phyloP scores from a whole-genome alignment of 1,140 invertebrate species.

The Pseudobourletiella spinata region DNA sequence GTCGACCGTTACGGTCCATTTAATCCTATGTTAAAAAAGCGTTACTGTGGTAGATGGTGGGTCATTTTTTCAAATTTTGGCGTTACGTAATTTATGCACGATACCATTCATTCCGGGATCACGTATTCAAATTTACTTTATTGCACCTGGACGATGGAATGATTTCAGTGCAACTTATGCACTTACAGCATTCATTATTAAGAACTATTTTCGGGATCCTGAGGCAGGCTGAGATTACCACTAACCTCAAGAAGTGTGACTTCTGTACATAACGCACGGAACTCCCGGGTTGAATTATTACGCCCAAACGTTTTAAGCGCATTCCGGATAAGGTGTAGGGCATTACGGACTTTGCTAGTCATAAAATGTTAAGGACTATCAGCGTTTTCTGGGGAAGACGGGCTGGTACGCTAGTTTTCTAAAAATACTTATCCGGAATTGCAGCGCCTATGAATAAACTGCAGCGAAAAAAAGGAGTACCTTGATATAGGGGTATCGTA shows the following conservation, averaged over 20 bases:
- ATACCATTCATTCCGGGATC: conserved; percentile 33
- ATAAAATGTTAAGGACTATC: conserved; percentile 22
- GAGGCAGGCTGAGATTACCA: conserved; percentile 42
- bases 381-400: conserved; percentile 38
- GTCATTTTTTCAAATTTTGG: too few species aligned
- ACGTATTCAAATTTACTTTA: conserved; percentile 25
- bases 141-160: conserved; percentile 47
- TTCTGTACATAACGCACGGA: too few species aligned
- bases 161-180: conserved; percentile 40
- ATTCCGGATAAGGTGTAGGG: conserved; percentile 38
- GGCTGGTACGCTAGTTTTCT: conserved; percentile 33
- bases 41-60: too few species aligned
- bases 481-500: conserved; percentile 11
- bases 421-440: conserved; percentile 24
- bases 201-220: conserved; percentile 41
- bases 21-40: too few species aligned
- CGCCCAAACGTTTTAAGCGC: conserved; percentile 38
- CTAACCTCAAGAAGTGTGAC: too few species aligned
- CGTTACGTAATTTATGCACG: too few species aligned
- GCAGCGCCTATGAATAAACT: conserved; percentile 31
- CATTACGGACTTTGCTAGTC: conserved; percentile 33
- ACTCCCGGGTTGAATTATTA: conserved; percentile 40
- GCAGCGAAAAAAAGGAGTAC: background rate
- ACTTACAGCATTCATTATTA: conserved; percentile 42
- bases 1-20: too few species aligned